Conservation (phyloP, 2,797 vertebrate genomes). For the Siniperca obscura region DNA sequence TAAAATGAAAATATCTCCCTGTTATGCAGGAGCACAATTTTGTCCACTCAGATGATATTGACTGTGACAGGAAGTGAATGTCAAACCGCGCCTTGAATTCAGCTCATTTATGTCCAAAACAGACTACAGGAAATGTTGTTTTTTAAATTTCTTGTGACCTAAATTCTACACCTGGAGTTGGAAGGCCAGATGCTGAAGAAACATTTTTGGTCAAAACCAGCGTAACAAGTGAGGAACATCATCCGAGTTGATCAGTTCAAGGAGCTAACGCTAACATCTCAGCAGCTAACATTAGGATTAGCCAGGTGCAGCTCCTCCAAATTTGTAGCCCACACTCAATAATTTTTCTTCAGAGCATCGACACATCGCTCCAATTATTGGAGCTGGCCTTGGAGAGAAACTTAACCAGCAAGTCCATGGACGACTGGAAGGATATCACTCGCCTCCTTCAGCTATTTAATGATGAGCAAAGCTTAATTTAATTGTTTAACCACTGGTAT, state of each 20-base stretch:
- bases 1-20: no score
- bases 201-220: not conserved
- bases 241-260: no score
- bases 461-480: not conserved
- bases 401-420: not conserved
- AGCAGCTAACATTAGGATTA: no score
- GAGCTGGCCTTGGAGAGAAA: not conserved
- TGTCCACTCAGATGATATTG: no score
- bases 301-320: no score
- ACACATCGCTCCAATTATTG: not conserved
- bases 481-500: not conserved
- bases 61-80: no score
- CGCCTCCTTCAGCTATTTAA: not conserved
- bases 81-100: no score
- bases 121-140: not conserved
- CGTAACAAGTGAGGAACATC: not conserved
- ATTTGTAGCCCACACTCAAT: no score
- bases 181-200: not conserved
- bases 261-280: not conserved
- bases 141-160: not conserved
- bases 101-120: not conserved
- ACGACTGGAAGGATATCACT: not conserved
- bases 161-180: not conserved
- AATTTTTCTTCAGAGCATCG: not conserved
- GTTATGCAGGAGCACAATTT: no score